Evolutionary conservation across 1,140 invertebrate species (phyloP).

Genomic region (Phymastichus coffea): DNA sequence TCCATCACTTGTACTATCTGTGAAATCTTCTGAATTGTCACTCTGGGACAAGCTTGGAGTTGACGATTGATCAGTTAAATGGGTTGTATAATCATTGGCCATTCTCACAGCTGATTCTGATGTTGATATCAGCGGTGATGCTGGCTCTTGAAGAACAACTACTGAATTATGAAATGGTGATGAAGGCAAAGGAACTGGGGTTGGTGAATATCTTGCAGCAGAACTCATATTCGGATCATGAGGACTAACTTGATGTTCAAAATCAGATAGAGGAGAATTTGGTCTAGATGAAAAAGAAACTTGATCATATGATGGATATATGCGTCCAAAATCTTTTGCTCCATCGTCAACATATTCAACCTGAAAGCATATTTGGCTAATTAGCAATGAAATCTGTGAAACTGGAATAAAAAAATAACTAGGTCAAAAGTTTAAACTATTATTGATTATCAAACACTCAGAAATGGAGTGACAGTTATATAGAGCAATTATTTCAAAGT

Average conservation of each 20-base stretch:
- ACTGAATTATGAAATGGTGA: slow-evolving; percentile 58
- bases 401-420: neutral
- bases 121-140: slow-evolving; percentile 48
- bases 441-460: no score
- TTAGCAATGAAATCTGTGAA: neutral
- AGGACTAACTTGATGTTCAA: slow-evolving; percentile 60
- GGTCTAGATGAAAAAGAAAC: slow-evolving; percentile 52
- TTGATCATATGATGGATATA: slow-evolving; percentile 52
- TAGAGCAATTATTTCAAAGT: neutral
- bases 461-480: no score
- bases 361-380: slow-evolving; percentile 39
- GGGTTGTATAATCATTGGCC: slow-evolving; percentile 46
- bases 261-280: slow-evolving; percentile 55
- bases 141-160: slow-evolving; percentile 53
- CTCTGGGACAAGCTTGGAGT: slow-evolving; percentile 37
- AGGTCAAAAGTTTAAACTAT: no score
- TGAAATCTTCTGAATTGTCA: slow-evolving; percentile 45
- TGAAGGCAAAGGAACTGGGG: slow-evolving; percentile 53
- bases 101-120: slow-evolving; percentile 38
- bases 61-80: slow-evolving; percentile 39
- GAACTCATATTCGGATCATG: slow-evolving; percentile 64
- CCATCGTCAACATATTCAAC: slow-evolving; percentile 60
- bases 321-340: slow-evolving; percentile 48
- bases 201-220: slow-evolving; percentile 59
- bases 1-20: slow-evolving; percentile 42